Evolutionary conservation across 2,797 vertebrate genomes (phyloP), one percentile per base, ranked within the genome.

Genomic region (Vespertilio murinus): DNA sequence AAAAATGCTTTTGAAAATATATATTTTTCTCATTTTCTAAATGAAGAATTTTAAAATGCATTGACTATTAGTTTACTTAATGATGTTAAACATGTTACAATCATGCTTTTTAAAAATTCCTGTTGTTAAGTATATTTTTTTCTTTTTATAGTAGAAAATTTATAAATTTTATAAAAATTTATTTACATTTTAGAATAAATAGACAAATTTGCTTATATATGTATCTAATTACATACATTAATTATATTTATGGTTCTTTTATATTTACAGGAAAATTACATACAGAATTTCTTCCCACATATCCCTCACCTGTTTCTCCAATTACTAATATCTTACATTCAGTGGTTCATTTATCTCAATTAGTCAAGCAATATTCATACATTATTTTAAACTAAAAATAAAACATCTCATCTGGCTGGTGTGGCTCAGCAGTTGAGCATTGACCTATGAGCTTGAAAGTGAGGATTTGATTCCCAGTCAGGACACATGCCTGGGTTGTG

Each of bases 121-220:
- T n/a, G 0, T 75, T 8, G 49, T 54, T 91, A 42, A 88, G 0
- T n/a, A 42, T 1, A 38, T 47, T 86, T 85, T 17, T 17, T 86
- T 64, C 22, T 77, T 54, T 77, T 78, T 35, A 54, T 16, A 54
- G n/a, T 52, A 54, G 20, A 35, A n/a, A n/a, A n/a, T n/a, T n/a
- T n/a, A n/a, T n/a, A n/a, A n/a, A n/a, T n/a, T n/a, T n/a, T n/a
- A n/a, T n/a, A n/a, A n/a, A n/a, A n/a, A n/a, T n/a, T n/a, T n/a
- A n/a, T n/a, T 70, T 59, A 52, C 8, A 80, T 54, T 86, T 92
- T 56, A 70, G 11, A 73, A 28, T 33, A 81, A 17, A n/a, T n/a
- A n/a, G n/a, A n/a, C n/a, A n/a, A n/a, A n/a, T n/a, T n/a, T n/a
- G n/a, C n/a, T n/a, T n/a, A n/a, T n/a, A n/a, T n/a, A n/a, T n/a